Base-by-base conservation (phyloP, 1,140 invertebrate genomes). In the Drosophila micromelanica region DNA sequence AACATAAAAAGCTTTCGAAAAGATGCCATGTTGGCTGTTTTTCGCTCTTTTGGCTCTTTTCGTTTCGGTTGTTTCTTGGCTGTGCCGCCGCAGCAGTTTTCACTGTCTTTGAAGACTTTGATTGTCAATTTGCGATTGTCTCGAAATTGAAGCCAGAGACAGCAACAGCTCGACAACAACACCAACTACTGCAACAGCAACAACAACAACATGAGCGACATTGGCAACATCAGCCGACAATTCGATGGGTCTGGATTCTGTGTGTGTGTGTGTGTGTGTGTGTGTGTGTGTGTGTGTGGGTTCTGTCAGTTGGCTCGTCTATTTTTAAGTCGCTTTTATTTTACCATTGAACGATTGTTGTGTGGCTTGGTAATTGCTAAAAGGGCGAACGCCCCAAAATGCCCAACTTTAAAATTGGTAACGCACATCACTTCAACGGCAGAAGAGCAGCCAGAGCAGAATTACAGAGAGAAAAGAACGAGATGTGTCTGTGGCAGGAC, bases 51-150 rank as follows among this genome's bases (percentile, higher is more conserved):
- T 60, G 62, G 64, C 71, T 67, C 56, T 69, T 69, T 69, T 62
- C 56, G 55, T 46, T 61, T 81, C 62, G 70, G 63, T 84, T 71
- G 76, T 57, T 78, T 79, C 78, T 79, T 61, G 73, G 73, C 84
- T 79, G 68, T 76, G 65, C 57, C 57, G 84, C 84, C 80, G 65
- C 85, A 84, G 84, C 84, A 87, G 84, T 90, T 87, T 87, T 78
- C 81, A 86, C 84, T 90, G 84, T 87, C 84, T 87, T 87, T 90
- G 79, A 87, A 87, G 84, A 87, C 84, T 87, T 87, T 87, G 84
- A 87, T 87, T 87, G 84, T 87, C 84, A 87, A 87, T 87, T 87
- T 87, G 84, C 84, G 84, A 87, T 87, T 87, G 84, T 87, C 84
- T 87, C 84, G 84, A 89, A 87, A 89, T 86, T 86, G 81, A 82